Percentiles rank a stretch among this genome's conserved stretches.
Evolutionary conservation across 1,140 invertebrate genomes (phyloP).

Genomic region (Chrysomallon squamiferum): DNA sequence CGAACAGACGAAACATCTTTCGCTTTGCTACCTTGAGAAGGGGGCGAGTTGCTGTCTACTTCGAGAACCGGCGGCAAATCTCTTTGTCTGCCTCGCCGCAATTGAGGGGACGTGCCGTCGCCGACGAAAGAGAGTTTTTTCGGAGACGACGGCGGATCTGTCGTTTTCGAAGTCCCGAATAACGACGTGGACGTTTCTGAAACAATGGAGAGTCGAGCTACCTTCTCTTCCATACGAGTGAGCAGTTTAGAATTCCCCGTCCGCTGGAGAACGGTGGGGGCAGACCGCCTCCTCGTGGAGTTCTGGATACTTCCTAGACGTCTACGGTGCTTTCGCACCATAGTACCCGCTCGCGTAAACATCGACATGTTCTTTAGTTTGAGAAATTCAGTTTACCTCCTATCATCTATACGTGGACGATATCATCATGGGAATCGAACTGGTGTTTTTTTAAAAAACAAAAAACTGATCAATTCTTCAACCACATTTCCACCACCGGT

Average conservation of each 20-base stretch:
- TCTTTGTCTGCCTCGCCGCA: no score
- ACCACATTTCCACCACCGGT: no score
- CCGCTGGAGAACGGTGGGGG: constrained; percentile 1
- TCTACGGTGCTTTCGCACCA: constrained; percentile 3
- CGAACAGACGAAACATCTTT: no score
- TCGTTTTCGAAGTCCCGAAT: not conserved
- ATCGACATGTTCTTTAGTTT: not conserved
- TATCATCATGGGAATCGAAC: no score
- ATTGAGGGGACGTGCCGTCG: not conserved
- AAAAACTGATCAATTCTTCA: no score
- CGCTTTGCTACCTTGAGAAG: no score
- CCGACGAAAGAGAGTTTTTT: not conserved
- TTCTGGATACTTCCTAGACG: not conserved
- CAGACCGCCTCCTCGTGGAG: not conserved
- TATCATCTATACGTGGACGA: no score
- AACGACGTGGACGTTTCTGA: not conserved
- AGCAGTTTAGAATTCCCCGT: constrained; percentile 1
- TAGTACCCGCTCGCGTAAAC: not conserved
- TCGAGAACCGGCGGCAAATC: no score
- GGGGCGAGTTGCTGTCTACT: no score
- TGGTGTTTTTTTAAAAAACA: no score
- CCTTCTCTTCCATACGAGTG: not conserved
- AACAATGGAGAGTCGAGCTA: not conserved
- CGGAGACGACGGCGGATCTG: not conserved
- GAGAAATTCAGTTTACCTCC: no score